Percentiles rank a stretch among this genome's conserved stretches.
phyloP scores from a whole-genome alignment of 2,888 invertebrate species.

The Xestia ashworthii region DNA sequence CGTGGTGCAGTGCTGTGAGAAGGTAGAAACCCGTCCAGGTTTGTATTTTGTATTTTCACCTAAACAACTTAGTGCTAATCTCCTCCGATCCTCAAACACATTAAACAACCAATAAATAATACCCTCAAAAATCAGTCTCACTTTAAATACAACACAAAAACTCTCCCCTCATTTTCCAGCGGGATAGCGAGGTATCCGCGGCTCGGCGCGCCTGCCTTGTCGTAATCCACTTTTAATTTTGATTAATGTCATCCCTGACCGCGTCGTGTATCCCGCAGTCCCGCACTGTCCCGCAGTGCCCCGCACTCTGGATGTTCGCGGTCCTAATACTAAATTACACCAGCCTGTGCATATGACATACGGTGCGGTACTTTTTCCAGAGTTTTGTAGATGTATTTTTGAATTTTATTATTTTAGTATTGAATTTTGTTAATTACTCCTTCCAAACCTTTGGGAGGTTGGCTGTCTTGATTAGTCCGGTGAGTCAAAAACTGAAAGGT shows the following conservation, averaged over 20 bases:
- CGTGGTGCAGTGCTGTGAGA: not conserved
- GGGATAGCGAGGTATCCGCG: conserved; percentile 68
- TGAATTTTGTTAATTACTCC: not conserved
- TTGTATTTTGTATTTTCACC: not conserved
- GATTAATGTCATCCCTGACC: conserved; percentile 83
- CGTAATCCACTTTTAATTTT: conserved; percentile 89
- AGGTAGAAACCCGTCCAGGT: not conserved
- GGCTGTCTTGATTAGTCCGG: not conserved
- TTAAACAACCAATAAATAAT: conserved; percentile 28
- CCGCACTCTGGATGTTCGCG: conserved; percentile 56
- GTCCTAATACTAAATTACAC: conserved; percentile 69
- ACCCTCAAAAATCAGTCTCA: conserved; percentile 36
- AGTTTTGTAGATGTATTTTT: not conserved
- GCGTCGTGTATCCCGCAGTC: conserved; percentile 49
- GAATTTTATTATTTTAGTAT: not conserved
- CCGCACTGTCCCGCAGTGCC: conserved; percentile 35
- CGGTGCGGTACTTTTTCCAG: conserved; percentile 26
- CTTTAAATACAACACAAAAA: conserved; percentile 45
- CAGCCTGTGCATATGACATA: conserved; percentile 43
- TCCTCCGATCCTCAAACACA: not conserved
- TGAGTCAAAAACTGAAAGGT: not conserved
- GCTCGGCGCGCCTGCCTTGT: conserved; percentile 64
- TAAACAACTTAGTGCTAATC: not conserved
- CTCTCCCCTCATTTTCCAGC: conserved; percentile 48
- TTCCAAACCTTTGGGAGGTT: not conserved